Evolutionary conservation across 1,140 invertebrate genomes (phyloP).

Genomic region (Teleopsis dalmanni): DNA sequence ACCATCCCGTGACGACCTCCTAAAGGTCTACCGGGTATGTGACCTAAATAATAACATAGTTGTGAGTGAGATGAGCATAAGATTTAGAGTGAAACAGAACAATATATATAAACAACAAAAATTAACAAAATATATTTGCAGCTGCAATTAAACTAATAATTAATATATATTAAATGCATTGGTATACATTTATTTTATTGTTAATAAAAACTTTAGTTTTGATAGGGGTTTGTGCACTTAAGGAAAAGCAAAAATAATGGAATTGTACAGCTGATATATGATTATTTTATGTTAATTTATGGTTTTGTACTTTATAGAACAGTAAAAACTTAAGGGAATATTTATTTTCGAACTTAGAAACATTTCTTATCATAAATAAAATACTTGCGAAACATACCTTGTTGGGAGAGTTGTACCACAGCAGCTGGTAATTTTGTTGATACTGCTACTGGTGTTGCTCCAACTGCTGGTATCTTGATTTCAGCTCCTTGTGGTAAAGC

Average conservation of each 20-base stretch:
- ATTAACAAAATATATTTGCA: not conserved
- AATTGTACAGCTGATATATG: conserved; percentile 1
- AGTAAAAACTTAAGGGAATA: no score
- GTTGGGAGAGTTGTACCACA: conserved; percentile 52
- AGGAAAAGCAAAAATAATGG: conserved; percentile 3
- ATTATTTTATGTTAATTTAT: conserved; percentile 1
- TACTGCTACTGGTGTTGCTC: conserved; percentile 55
- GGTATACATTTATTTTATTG: not conserved
- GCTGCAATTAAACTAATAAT: not conserved
- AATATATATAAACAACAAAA: not conserved
- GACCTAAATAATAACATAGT: conserved; percentile 49
- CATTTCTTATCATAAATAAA: not conserved
- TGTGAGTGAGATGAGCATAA: conserved; percentile 34
- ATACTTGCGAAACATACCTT: conserved; percentile 43
- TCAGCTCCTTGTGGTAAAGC: conserved; percentile 44
- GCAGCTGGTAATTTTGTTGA: conserved; percentile 55
- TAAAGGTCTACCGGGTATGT: conserved; percentile 57
- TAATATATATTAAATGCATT: not conserved
- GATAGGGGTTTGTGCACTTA: conserved; percentile 1
- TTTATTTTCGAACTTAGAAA: conserved; percentile 5
- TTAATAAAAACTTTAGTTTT: not conserved
- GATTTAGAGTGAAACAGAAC: not conserved
- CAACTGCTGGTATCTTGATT: conserved; percentile 57
- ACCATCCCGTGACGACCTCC: conserved; percentile 62
- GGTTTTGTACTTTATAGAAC: not conserved